These are phyloP conservation scores for Delphinapterus leucas DNA, from an alignment of 2,113 vertebrate genomes.

Conservation along the genomic window DNA sequence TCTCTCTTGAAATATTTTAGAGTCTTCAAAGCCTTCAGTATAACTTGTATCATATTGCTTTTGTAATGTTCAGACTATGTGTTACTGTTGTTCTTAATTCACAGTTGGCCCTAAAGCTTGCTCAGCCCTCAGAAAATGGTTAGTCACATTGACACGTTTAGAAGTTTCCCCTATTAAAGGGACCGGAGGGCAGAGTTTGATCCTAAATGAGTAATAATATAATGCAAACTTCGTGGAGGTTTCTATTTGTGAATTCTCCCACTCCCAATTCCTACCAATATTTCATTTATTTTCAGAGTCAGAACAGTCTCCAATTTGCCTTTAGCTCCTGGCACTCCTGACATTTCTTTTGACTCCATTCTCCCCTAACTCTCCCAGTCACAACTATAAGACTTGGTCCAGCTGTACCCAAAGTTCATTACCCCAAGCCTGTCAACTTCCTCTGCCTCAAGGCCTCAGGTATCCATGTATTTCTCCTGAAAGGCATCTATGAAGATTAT, in stretches of 20 bases:
- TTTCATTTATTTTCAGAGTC: neutral
- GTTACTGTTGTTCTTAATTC: conserved; percentile 75
- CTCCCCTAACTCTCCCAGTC: conserved; percentile 28
- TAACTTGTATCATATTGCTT: conserved; percentile 64
- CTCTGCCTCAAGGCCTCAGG: conserved; percentile 18
- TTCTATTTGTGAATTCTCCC: neutral
- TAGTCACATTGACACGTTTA: conserved; percentile 53
- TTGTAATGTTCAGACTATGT: conserved; percentile 66
- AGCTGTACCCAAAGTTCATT: conserved; percentile 39
- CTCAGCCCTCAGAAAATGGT: conserved; percentile 60
- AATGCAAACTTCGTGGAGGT: conserved; percentile 61
- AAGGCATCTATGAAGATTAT: neutral
- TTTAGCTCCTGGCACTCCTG: conserved; percentile 37
- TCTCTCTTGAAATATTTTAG: neutral
- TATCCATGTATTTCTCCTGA: neutral
- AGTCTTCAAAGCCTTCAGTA: conserved; percentile 53
- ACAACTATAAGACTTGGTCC: conserved; percentile 44
- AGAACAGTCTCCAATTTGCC: neutral
- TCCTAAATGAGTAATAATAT: conserved; percentile 60
- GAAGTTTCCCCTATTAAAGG: conserved; percentile 46
- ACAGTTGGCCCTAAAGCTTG: conserved; percentile 68
- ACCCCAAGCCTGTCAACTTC: conserved; percentile 48
- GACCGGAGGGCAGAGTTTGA: neutral
- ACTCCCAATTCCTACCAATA: conserved; percentile 44
- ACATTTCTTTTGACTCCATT: conserved; percentile 57